Base-by-base conservation (phyloP, 2,797 vertebrate genomes). In the Etheostoma nigrum region DNA sequence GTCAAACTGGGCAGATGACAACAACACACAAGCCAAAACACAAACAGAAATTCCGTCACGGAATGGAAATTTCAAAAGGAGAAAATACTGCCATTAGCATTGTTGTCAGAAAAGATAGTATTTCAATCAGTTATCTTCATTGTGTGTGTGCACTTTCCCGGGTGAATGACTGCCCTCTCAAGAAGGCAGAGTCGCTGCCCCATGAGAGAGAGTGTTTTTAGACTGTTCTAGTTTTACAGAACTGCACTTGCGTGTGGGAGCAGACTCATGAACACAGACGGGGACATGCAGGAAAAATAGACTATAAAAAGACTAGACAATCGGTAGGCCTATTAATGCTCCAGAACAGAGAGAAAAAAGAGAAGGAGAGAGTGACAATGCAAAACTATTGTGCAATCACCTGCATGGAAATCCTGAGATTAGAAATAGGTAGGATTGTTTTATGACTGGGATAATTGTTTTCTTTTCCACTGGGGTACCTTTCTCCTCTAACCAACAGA, bases 141-240 rank as follows among this genome's bases (percentile, higher is more conserved):
- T 15, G 42, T 44, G 21, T 36, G 14, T 30, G 27, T 61, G 33
- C 33, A 6, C 73, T 65, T 83, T 86, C 59, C 74, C 69, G 75
- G 65, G 48, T 78, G 86, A 92, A 82, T 81, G 83, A 79, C 86
- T 86, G 51, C 60, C 52, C 87, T 84, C 85, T 84, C 79, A 81
- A 87, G 84, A 86, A 82, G 83, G 83, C 82, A 54, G 67, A 89
- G 82, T 83, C 83, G 76, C 77, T 82, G 72, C 74, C 90, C 86
- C 86, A 44, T 81, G 90, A 94, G 91, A 87, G 72, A 14, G 72
- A 14, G 72, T 79, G 42, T 80, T 89, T 90, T 92, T 90, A 90
- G 91, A 76, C 84, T 83, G 89, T 79, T 91, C 90, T 81, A 90
- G 53, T 91, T 94, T 83, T 73, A 65, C 69, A 45, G 72, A 81